Evolutionary conservation across 1,140 invertebrate species (phyloP).

Genomic region (Ylistrum balloti): DNA sequence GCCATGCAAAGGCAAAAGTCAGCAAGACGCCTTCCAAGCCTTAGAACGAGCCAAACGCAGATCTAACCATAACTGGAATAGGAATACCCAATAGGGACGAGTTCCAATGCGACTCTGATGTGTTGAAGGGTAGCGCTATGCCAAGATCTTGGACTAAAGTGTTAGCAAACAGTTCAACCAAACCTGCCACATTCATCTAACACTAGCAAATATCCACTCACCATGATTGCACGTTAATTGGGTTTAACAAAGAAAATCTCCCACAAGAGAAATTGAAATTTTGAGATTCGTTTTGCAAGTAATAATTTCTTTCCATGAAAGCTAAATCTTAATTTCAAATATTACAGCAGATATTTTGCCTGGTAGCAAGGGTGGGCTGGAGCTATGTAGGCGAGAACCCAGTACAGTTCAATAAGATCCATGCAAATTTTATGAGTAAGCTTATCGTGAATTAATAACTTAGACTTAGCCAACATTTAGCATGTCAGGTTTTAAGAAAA

Average conservation of each 20-base stretch:
- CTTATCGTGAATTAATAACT: conserved; percentile 22
- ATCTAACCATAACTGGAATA: not conserved
- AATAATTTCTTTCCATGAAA: not conserved
- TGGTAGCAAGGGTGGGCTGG: not conserved
- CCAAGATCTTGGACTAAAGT: not conserved
- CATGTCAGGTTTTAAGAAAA: not conserved
- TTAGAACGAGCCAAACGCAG: conserved; percentile 11
- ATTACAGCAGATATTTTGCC: not conserved
- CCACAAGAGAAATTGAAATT: conserved; percentile 2
- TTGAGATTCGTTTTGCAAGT: conserved; percentile 8
- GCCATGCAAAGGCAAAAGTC: conserved; percentile 25
- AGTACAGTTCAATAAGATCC: not conserved
- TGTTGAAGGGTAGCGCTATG: not conserved
- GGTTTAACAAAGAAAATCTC: not conserved
- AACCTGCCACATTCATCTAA: not conserved
- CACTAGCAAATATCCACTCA: conserved; percentile 14
- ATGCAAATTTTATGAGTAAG: conserved; percentile 19
- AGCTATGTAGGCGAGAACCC: not conserved
- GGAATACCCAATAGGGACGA: conserved; percentile 21
- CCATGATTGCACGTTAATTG: not conserved
- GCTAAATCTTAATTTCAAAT: not conserved
- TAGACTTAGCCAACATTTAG: not conserved
- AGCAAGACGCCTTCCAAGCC: not conserved
- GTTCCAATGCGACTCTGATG: not conserved
- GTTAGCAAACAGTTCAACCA: not conserved